These are phyloP conservation scores for Macrophya annulata DNA, from an alignment of 2,888 invertebrate species.

Conservation along the genomic window DNA sequence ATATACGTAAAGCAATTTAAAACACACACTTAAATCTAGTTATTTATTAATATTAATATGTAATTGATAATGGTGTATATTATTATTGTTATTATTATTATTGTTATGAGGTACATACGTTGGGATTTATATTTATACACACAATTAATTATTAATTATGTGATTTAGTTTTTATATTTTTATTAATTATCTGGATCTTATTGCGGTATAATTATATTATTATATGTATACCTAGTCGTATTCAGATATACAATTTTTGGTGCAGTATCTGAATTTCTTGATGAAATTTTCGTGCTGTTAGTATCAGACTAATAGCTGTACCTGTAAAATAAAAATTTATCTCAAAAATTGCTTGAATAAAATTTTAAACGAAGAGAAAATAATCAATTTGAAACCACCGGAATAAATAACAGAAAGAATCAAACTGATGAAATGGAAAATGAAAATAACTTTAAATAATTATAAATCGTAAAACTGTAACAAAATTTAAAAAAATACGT, in stretches of 20 bases:
- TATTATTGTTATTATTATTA: too few relatives aligned
- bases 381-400: too few relatives aligned
- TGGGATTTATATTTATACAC: too few relatives aligned
- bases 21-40: too few relatives aligned
- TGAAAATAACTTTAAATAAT: background rate
- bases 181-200: background rate
- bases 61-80: too few relatives aligned
- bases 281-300: background rate
- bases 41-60: too few relatives aligned
- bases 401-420: too few relatives aligned
- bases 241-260: background rate
- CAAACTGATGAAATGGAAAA: background rate
- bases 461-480: background rate
- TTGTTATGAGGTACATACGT: too few relatives aligned
- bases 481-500: too few relatives aligned
- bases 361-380: too few relatives aligned
- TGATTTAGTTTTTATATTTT: background rate
- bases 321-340: conserved; percentile 2
- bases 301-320: background rate
- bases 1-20: background rate
- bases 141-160: background rate
- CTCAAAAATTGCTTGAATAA: too few relatives aligned
- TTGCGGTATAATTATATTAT: background rate
- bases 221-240: background rate
- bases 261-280: background rate